phyloP scores from a whole-genome alignment of 2,888 invertebrate species.

The Scaptomyza parva region DNA sequence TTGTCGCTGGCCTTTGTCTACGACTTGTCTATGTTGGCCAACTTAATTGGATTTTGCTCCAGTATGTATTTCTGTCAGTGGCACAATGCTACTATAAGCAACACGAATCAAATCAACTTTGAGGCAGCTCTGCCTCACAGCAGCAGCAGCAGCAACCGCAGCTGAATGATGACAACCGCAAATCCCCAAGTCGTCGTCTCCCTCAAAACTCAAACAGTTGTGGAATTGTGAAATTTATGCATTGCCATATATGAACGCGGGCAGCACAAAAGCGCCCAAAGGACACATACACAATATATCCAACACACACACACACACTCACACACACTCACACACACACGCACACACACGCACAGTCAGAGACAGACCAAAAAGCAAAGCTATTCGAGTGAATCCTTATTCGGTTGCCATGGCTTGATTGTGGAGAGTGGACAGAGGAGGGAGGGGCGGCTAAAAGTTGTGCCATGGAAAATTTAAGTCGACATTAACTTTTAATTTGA shows the following conservation, averaged over 20 bases:
- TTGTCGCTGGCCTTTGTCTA: slow-evolving; percentile 25
- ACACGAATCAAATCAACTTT: slow-evolving; percentile 27
- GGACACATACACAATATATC: slow-evolving; percentile 4
- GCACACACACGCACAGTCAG: not conserved
- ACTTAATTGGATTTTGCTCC: slow-evolving; percentile 63
- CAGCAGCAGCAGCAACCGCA: not conserved
- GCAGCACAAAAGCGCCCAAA: slow-evolving; percentile 6
- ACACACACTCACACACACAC: not conserved
- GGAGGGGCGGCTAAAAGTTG: slow-evolving; percentile 6
- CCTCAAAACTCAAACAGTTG: not conserved
- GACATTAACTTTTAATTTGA: slow-evolving; percentile 52
- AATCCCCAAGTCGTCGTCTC: too few species aligned
- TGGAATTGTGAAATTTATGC: slow-evolving; percentile 23
- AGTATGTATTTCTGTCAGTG: slow-evolving; percentile 8
- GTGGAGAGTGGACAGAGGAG: not conserved
- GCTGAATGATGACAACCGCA: slow-evolving; percentile 9
- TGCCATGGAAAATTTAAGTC: slow-evolving; percentile 34
- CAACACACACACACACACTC: not conserved
- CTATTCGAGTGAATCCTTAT: not conserved
- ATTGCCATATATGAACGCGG: slow-evolving; percentile 18
- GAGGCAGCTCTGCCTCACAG: not conserved
- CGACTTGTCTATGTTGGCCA: slow-evolving; percentile 38
- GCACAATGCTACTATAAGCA: slow-evolving; percentile 19
- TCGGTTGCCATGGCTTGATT: not conserved
- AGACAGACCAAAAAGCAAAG: not conserved